Evolutionary conservation across 2,888 invertebrate genomes (phyloP).

Genomic region (Eupelmus urozonus): DNA sequence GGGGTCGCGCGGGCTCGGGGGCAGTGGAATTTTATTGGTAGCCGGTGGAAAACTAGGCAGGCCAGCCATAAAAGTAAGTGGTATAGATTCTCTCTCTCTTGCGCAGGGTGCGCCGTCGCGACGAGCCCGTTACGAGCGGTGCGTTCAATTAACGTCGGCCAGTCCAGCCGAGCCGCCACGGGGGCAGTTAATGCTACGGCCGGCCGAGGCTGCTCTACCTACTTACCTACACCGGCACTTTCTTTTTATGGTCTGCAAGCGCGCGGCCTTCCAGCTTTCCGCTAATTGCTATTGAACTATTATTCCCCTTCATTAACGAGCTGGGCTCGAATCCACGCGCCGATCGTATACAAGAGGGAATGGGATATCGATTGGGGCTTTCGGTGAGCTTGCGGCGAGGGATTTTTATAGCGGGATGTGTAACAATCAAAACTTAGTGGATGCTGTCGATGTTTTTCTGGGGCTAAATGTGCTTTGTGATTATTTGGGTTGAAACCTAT

Average conservation of each 20-base stretch:
- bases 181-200: constrained; percentile 76
- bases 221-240: constrained; percentile 75
- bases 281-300: constrained; percentile 78
- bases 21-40: constrained; percentile 67
- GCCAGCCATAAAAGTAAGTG: constrained; percentile 76
- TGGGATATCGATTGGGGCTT: neutral
- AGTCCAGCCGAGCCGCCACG: constrained; percentile 67
- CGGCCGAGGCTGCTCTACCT: constrained; percentile 61
- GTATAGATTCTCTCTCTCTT: constrained; percentile 73
- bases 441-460: no score
- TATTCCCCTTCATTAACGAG: constrained; percentile 63
- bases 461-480: no score
- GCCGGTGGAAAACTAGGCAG: constrained; percentile 68
- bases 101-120: constrained; percentile 55
- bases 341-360: neutral
- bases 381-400: no score
- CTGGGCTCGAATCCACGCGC: neutral
- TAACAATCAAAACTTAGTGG: no score
- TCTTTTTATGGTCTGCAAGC: constrained; percentile 74
- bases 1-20: constrained; percentile 11
- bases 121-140: constrained; percentile 74
- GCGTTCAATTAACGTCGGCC: constrained; percentile 77
- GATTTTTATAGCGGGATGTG: no score
- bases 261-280: constrained; percentile 57
- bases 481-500: no score